Conservation (phyloP, 2,888 invertebrate genomes). For the Malachius bipustulatus region DNA sequence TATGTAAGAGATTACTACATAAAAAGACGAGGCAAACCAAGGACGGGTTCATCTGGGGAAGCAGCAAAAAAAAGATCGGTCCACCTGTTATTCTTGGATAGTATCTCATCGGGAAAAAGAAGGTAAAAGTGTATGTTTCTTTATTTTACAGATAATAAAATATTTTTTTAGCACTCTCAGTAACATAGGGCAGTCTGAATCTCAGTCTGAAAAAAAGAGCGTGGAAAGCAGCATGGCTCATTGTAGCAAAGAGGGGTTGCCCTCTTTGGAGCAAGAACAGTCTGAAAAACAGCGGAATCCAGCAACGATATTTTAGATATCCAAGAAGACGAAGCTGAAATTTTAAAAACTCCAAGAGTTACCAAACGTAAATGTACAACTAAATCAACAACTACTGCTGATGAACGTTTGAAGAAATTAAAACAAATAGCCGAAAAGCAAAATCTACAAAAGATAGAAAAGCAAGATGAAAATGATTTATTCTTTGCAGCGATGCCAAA, state of each 20-base stretch:
- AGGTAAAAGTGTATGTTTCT: no score
- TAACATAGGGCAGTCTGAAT: no score
- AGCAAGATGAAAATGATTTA: slow-evolving; percentile 23
- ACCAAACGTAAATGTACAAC: slow-evolving; percentile 6
- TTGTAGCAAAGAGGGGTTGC: neutral
- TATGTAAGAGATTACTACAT: slow-evolving; percentile 29
- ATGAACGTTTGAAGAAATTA: slow-evolving; percentile 14
- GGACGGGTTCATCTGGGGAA: slow-evolving; percentile 23
- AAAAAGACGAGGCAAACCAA: slow-evolving; percentile 25
- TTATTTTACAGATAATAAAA: no score
- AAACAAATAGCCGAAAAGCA: slow-evolving; percentile 12
- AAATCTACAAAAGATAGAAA: slow-evolving; percentile 12
- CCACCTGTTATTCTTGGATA: slow-evolving; percentile 15
- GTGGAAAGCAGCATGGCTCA: neutral
- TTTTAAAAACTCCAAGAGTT: no score
- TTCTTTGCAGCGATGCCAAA: slow-evolving; percentile 27
- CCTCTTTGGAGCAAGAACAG: neutral
- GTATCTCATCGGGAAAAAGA: slow-evolving; percentile 8
- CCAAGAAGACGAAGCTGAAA: neutral
- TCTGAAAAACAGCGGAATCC: no score
- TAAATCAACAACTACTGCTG: slow-evolving; percentile 11
- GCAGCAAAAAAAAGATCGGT: slow-evolving; percentile 24
- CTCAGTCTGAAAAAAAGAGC: no score
- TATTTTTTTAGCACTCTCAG: no score
- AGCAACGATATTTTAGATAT: neutral